Base-by-base conservation (phyloP, 2,797 vertebrate genomes). In the Myotis findleyi region DNA sequence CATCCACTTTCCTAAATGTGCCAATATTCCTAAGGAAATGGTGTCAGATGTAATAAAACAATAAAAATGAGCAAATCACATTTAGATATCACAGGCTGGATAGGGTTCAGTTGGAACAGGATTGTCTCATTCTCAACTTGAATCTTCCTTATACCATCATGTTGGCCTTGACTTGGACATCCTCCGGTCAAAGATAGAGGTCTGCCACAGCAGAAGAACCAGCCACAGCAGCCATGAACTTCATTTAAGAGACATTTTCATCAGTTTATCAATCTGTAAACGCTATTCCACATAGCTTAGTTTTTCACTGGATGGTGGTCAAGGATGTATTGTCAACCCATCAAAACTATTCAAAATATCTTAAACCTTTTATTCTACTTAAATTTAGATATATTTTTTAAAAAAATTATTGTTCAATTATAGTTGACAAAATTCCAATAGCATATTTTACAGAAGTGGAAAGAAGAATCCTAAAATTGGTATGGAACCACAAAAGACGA, bases 291-390 rank as follows among this genome's bases (percentile, higher is more conserved):
- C 12, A 71, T 16, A 33, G 11, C 21, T 77, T 25, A 73, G 30
- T 77, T 90, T 89, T 90, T 62, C n/a, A 57, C 8, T 77, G 25
- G 25, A 57, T 10, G 11, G 1, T 64, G 89, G 69, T 57, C 9
- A 82, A 71, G 36, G n/a, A 89, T 55, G 44, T 12, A 47, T 81
- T n/a, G 5, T 64, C 36, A 47, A 55, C 9, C 5, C 5, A 64
- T 69, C 51, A 94, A 27, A 95, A 94, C 10, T 30, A 89, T 62
- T 51, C 49, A 59, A 82, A 76, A 55, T 73, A 76, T 55, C 25
- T 81, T 69, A 95, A 83, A 57, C 2, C 8, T 33, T 38, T 82
- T 16, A 47, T 23, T 47, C 38, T 14, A 80, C 36, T 59, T 59
- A 49, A 71, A 71, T 49, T 51, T n/a, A 16, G 2, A 21, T 9